phyloP scores from a whole-genome alignment of 2,113 vertebrate genomes.

The Gadus chalcogrammus region DNA sequence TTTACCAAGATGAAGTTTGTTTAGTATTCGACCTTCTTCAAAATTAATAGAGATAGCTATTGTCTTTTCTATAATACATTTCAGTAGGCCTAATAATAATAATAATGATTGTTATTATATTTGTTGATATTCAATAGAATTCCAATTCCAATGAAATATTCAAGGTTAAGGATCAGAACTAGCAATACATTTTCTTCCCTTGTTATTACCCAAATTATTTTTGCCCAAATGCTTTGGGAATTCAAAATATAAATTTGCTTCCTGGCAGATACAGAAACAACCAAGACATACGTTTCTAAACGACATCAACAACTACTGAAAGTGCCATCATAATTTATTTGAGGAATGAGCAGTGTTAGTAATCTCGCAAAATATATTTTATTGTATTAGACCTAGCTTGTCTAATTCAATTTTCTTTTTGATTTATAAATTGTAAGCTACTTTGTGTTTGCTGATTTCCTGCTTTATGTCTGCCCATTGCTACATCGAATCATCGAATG shows the following conservation, averaged over 20 bases:
- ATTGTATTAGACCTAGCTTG: no score
- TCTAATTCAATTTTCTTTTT: no score
- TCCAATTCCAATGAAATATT: no score
- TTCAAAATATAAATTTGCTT: neutral
- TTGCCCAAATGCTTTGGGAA: neutral
- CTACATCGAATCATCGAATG: slow-evolving; percentile 5
- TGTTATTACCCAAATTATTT: neutral
- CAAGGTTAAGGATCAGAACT: no score
- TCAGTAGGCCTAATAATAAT: neutral
- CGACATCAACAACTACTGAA: no score
- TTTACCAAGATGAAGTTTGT: slow-evolving; percentile 31
- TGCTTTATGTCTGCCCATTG: neutral
- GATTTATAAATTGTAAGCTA: neutral
- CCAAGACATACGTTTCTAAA: no score
- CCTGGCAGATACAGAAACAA: neutral
- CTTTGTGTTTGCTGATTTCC: neutral
- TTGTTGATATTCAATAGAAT: neutral
- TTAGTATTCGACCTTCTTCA: slow-evolving; percentile 1
- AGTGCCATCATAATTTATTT: no score
- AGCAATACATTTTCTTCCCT: neutral
- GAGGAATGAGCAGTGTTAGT: no score
- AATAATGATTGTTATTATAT: neutral
- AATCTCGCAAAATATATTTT: no score
- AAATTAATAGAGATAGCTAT: no score
- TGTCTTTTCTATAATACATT: neutral